phyloP scores from a whole-genome alignment of 64 coral and sea anemone genomes.

The Pachyseris speciosa region DNA sequence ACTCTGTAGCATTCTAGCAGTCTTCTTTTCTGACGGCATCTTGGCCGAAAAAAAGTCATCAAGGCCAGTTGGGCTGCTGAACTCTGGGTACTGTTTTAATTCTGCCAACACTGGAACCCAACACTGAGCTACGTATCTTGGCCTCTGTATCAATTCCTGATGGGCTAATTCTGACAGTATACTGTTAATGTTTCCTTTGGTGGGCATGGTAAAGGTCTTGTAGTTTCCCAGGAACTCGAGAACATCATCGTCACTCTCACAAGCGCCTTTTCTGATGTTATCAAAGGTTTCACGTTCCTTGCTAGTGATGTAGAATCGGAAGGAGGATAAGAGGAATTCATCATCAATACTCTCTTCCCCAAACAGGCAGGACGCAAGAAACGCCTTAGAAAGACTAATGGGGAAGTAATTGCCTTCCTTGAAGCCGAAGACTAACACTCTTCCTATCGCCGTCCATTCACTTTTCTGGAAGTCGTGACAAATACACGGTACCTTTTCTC shows the following conservation, averaged over 20 bases:
- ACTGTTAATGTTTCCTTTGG: slow-evolving; percentile 15
- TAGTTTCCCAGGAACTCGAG: slow-evolving; percentile 18
- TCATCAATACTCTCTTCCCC: not conserved
- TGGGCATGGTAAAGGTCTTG: slow-evolving; percentile 1
- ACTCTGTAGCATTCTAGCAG: not conserved
- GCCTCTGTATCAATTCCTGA: slow-evolving; percentile 7
- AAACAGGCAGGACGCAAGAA: slow-evolving; percentile 6
- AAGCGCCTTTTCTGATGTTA: no score
- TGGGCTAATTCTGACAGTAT: slow-evolving; percentile 9
- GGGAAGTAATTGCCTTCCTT: not conserved
- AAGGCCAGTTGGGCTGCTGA: not conserved
- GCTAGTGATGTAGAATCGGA: not conserved
- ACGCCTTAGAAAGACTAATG: not conserved
- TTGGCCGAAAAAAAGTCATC: slow-evolving; percentile 1
- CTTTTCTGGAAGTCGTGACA: slow-evolving; percentile 9
- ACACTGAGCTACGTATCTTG: slow-evolving; percentile 2
- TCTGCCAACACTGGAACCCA: not conserved
- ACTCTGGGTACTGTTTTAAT: not conserved
- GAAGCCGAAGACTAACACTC: not conserved
- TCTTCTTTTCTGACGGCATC: slow-evolving; percentile 28
- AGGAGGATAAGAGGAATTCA: slow-evolving; percentile 7
- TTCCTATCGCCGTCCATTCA: not conserved
- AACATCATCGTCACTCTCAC: not conserved
- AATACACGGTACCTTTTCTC: slow-evolving; percentile 2
- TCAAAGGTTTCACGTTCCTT: slow-evolving; percentile 11